A percentile compares a stretch with the other conserved stretches of the same genome.
Evolutionary conservation across 2,888 invertebrate genomes (phyloP).

Genomic region (Chalcosyrphus nemorum): DNA sequence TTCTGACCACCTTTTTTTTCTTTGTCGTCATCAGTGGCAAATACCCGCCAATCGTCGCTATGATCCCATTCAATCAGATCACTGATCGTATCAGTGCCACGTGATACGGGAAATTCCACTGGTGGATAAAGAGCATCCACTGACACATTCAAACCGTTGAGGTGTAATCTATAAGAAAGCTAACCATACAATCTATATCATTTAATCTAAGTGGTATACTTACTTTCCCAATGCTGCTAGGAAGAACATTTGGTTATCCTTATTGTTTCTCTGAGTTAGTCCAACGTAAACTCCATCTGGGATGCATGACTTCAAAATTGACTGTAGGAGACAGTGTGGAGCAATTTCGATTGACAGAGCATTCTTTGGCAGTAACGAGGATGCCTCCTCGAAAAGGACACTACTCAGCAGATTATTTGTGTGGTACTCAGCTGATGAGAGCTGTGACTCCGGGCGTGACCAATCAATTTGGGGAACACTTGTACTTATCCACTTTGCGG

Average conservation of each 20-base stretch:
- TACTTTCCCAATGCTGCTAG: conserved; percentile 81
- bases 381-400: conserved; percentile 85
- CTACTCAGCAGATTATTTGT: conserved; percentile 89
- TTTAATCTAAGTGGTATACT: conserved; percentile 75
- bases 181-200: not conserved
- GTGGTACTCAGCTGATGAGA: conserved; percentile 91
- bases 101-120: conserved; percentile 90
- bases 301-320: conserved; percentile 85
- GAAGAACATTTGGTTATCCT: conserved; percentile 80
- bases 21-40: conserved; percentile 84
- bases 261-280: conserved; percentile 84
- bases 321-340: conserved; percentile 86
- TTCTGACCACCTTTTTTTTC: conserved; percentile 86
- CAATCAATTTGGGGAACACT: conserved; percentile 88
- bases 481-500: conserved; percentile 91
- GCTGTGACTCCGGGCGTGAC: conserved; percentile 85
- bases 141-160: conserved; percentile 88
- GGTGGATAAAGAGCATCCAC: conserved; percentile 89
- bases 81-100: conserved; percentile 91
- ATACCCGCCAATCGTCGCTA: conserved; percentile 88
- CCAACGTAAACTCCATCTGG: conserved; percentile 84
- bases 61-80: conserved; percentile 94
- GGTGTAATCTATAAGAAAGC: conserved; percentile 88
- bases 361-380: conserved; percentile 84
- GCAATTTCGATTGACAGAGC: conserved; percentile 87